Evolutionary conservation across 2,888 invertebrate genomes (phyloP), one percentile per base, ranked within the genome.

Genomic region (Caenorhabditis wallacei): DNA sequence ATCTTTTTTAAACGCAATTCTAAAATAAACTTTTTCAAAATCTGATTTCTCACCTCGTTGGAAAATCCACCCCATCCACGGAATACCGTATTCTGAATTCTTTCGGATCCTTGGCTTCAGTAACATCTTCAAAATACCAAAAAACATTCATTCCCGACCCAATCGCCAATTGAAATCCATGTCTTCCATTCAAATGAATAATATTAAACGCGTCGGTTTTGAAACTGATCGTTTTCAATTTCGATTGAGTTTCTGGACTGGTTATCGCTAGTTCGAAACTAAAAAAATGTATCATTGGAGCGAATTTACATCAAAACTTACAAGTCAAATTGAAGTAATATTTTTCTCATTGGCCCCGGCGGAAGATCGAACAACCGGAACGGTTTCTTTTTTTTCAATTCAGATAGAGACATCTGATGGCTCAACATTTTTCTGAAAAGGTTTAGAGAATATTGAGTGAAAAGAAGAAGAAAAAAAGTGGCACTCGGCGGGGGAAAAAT

Each of bases 361-460:
- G 59, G 59, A 40, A 59, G 59, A 40, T 59, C 59, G 22, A 59
- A 22, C 20, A 59, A 22, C 5, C 59, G 59, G 11, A 59, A 59
- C 4, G 59, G 59, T 37, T 22, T 40, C 3, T 13, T 10, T 13
- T 40, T 40, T 20, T 18, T 37, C 22, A 3, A 40, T 20, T 20
- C 40, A 20, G 13, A 37, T 20, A 40, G 18, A 8, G 40, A 40
- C 4, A 10, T 40, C 11, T 40, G 40, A 13, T 16, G 40, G 11
- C 11, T 16, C 40, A 30, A 30, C 30, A 40, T 40, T 40, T 40
- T 11, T 40, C 10, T 35, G 35, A 35, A 35, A n/a, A n/a, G n/a
- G n/a, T n/a, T n/a, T n/a, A n/a, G 40, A 5, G 13, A 40, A 40
- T 40, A 40, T 40, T 40, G 59, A 54, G 54, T 30, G 30, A 56